phyloP scores from a whole-genome alignment of 2,888 invertebrate genomes.

The Pseudococcus viburni region DNA sequence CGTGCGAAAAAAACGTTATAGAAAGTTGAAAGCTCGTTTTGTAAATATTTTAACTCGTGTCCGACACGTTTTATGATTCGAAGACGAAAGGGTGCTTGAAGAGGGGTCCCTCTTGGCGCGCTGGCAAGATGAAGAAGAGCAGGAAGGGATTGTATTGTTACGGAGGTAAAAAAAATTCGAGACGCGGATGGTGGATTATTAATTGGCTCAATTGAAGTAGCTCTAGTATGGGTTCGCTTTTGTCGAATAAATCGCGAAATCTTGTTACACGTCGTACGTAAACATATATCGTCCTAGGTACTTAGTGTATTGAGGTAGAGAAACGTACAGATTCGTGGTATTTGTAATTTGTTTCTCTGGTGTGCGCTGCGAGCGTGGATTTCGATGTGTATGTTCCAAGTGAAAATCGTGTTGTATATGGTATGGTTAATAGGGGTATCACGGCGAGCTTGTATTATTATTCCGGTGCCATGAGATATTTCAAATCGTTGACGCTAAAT shows the following conservation, averaged over 20 bases:
- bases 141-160: background rate
- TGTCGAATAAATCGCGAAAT: constrained; percentile 19
- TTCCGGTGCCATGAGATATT: background rate
- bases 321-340: background rate
- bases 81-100: background rate
- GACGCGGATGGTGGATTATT: background rate
- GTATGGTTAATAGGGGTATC: background rate
- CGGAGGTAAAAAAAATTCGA: background rate
- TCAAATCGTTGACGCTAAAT: background rate
- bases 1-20: background rate
- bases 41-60: constrained; percentile 27
- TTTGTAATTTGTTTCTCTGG: too few species aligned
- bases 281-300: background rate
- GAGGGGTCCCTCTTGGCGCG: background rate
- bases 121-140: too few species aligned
- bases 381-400: background rate
- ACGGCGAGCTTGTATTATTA: background rate
- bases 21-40: constrained; percentile 31
- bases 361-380: background rate
- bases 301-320: background rate
- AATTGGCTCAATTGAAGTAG: constrained; percentile 24
- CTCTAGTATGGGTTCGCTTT: background rate
- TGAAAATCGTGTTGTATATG: background rate
- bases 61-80: background rate
- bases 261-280: constrained; percentile 13